Conservation (phyloP, 2,888 invertebrate genomes). For the Eupithecia abbreviata region DNA sequence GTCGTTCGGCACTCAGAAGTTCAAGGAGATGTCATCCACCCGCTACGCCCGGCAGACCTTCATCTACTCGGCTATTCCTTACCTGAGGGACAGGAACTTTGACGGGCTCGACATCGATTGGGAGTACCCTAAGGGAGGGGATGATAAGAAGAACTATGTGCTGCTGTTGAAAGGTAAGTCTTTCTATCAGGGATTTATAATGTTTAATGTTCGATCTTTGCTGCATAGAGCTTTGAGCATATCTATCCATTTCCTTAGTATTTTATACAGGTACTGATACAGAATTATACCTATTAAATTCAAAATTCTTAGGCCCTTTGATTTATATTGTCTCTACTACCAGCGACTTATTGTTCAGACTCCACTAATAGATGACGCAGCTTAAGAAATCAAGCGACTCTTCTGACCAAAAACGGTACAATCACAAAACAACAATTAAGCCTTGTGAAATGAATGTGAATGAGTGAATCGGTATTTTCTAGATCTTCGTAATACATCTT, state of each 20-base stretch:
- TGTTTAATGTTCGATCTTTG: too few relatives aligned
- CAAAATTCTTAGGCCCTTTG: too few relatives aligned
- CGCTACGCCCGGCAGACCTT: constrained; percentile 95
- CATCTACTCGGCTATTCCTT: constrained; percentile 96
- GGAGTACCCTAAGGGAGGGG: constrained; percentile 96
- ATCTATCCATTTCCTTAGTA: too few relatives aligned
- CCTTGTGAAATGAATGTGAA: not conserved
- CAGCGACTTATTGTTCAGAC: not conserved
- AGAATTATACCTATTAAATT: too few relatives aligned
- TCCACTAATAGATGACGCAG: not conserved
- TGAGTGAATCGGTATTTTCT: too few relatives aligned
- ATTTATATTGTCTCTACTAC: too few relatives aligned
- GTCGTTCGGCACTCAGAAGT: constrained; percentile 98
- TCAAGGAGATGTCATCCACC: constrained; percentile 95
- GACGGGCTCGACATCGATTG: constrained; percentile 95
- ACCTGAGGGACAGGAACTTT: constrained; percentile 92
- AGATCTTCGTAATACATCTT: too few relatives aligned
- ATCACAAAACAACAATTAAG: not conserved
- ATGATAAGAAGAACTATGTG: constrained; percentile 97
- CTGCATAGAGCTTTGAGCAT: too few relatives aligned
- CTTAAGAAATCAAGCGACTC: not conserved
- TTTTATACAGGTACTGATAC: too few relatives aligned
- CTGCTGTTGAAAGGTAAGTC: constrained; percentile 91
- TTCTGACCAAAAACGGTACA: not conserved
- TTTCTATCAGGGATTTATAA: not conserved